Conservation (phyloP, 1,140 invertebrate genomes). For the Lepidurus packardi region DNA sequence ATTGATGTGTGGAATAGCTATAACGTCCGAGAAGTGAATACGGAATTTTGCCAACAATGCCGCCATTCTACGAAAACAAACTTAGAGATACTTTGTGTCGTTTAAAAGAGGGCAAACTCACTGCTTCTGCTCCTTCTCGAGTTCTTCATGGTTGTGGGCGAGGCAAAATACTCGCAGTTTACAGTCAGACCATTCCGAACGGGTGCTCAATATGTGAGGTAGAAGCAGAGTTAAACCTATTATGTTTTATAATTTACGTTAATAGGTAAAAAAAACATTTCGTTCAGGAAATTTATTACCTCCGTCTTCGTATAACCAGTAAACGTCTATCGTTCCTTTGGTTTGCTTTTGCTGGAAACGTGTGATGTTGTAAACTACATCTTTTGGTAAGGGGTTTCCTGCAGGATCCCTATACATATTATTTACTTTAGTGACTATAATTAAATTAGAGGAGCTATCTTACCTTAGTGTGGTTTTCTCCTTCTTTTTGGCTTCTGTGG, state of each 20-base stretch:
- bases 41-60: constrained; percentile 86
- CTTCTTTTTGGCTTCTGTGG: not conserved
- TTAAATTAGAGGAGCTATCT: not conserved
- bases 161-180: constrained; percentile 85
- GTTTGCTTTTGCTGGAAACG: constrained; percentile 49
- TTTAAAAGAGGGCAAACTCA: constrained; percentile 48
- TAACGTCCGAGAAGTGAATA: constrained; percentile 83
- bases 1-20: constrained; percentile 79
- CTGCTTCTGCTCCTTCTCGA: constrained; percentile 84
- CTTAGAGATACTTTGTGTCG: not conserved
- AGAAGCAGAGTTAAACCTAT: constrained; percentile 79
- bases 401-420: constrained; percentile 44
- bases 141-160: constrained; percentile 73
- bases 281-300: constrained; percentile 48
- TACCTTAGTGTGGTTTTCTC: not conserved
- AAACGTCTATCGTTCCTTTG: constrained; percentile 81
- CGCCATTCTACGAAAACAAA: constrained; percentile 69
- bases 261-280: not conserved
- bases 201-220: constrained; percentile 85
- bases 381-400: constrained; percentile 53
- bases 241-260: constrained; percentile 23
- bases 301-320: constrained; percentile 97
- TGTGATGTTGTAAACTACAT: constrained; percentile 56
- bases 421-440: not conserved
- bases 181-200: constrained; percentile 73